Base-by-base conservation (phyloP, 2,888 invertebrate species). In the Synergus laeviventris region DNA sequence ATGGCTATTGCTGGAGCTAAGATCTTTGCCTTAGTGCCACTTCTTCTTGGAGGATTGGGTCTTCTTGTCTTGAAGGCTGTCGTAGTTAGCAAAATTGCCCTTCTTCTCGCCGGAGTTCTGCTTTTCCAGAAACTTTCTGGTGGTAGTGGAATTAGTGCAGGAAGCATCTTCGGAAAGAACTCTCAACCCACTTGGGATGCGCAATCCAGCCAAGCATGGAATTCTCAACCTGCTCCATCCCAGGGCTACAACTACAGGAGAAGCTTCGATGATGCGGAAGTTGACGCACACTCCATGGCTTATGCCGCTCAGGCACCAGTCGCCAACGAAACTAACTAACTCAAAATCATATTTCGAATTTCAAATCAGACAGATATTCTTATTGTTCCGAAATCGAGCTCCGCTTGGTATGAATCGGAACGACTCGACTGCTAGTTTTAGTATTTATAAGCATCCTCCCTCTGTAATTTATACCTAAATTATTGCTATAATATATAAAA, bases 11-110 rank as follows among this genome's bases (percentile, higher is more conserved):
- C 95, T 21, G 96, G 94, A 49, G 93, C 95, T 31, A 96, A 96
- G 86, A 91, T 95, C 75, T 92, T 96, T 74, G 94, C 95, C 0
- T 90, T 96, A 0, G 89, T 95, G 0, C 96, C 96, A 0, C 89
- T 96, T 9, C 90, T 95, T 21, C 92, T 96, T 81, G 95, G 95
- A 21, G 94, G 94, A 70, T 91, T 96, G 0, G 95, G 94, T 0
- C 92, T 96, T 24, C 90, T 96, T 82, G 94, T 95, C 36, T 92
- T 94, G 62, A 97, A 96, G 91, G 96, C 96, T 39, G 91, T 96
- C 76, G 92, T 96, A 81, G 93, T 96, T 16, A 95, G 96, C 73
- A 97, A 96, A 89, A 91, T 96, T 77, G 96, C 97, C 1, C 93
- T 97, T 81, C 90, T 96, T 73, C 91, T 96, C 59, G 95, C 96